A percentile compares a stretch with the other conserved stretches of the same genome.
These are phyloP conservation scores for Nephrotoma flavescens DNA, from an alignment of 2,888 invertebrate genomes.

Conservation along the genomic window DNA sequence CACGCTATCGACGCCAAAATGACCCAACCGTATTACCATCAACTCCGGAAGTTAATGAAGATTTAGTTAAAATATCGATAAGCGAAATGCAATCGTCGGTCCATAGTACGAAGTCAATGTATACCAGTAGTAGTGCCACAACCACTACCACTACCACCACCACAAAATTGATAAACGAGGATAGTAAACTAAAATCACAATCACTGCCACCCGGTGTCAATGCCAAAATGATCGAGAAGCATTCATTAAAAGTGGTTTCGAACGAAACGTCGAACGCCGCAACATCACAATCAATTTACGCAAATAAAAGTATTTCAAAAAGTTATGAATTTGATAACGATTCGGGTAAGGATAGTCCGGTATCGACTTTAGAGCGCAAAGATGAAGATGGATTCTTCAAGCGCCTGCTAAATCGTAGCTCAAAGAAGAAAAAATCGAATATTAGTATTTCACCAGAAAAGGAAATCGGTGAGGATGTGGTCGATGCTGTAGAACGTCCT, in stretches of 20 bases:
- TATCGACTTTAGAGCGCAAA: conserved; percentile 12
- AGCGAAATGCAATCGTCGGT: neutral
- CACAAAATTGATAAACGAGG: conserved; percentile 8
- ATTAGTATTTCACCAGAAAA: conserved; percentile 18
- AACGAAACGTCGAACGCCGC: conserved; percentile 7
- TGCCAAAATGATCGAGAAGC: conserved; percentile 21
- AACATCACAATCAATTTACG: conserved; percentile 6
- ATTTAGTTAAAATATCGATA: conserved; percentile 42
- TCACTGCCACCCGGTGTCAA: conserved; percentile 27
- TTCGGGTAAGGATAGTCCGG: neutral
- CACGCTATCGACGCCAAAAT: conserved; percentile 44
- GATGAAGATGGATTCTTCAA: conserved; percentile 45
- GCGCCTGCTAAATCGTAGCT: conserved; percentile 50
- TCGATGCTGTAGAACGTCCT: neutral
- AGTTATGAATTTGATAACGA: conserved; percentile 8
- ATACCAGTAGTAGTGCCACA: neutral
- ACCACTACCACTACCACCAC: neutral
- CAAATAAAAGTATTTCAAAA: conserved; percentile 4
- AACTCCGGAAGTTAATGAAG: conserved; percentile 66
- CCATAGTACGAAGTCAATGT: conserved; percentile 20
- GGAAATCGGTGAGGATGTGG: neutral
- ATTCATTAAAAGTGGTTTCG: conserved; percentile 11
- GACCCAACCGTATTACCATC: conserved; percentile 43
- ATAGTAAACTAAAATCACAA: conserved; percentile 24
- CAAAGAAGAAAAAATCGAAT: conserved; percentile 46